phyloP scores from a whole-genome alignment of 2,888 invertebrate species.

The Conomelus anceps region DNA sequence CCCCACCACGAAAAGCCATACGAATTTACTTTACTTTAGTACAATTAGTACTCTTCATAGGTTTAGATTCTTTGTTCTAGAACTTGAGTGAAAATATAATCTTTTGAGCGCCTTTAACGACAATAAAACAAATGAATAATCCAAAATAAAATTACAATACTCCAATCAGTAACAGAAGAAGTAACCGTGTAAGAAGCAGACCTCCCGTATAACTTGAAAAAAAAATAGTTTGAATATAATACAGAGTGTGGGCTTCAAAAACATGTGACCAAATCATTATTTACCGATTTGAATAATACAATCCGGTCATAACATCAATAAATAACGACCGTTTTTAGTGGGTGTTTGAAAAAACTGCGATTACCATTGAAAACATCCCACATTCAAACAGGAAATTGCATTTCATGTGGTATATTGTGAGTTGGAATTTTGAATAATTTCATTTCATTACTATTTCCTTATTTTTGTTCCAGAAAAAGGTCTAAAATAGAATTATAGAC shows the following conservation, averaged over 20 bases:
- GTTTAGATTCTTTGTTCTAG: not conserved
- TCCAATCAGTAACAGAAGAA: not conserved
- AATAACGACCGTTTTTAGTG: not conserved
- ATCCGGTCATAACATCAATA: not conserved
- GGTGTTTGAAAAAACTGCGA: not conserved
- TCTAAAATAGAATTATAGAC: no score
- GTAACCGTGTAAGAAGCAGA: not conserved
- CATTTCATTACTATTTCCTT: not conserved
- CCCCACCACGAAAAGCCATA: no score
- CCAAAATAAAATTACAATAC: not conserved
- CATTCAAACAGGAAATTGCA: not conserved
- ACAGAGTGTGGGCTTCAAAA: not conserved
- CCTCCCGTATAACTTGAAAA: not conserved
- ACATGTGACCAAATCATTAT: not conserved
- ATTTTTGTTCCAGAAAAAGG: no score
- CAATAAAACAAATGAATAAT: no score
- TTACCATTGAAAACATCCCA: no score
- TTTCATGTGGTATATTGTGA: not conserved
- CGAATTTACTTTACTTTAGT: no score
- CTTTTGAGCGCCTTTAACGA: no score
- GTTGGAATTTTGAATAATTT: not conserved
- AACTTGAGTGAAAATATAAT: not conserved
- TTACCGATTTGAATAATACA: not conserved
- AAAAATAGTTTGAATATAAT: not conserved
- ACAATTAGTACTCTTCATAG: no score